Evolutionary conservation across 37 sponge, comb jelly and placozoan species (phyloP).

Genomic region (Aplysina aerophoba): DNA sequence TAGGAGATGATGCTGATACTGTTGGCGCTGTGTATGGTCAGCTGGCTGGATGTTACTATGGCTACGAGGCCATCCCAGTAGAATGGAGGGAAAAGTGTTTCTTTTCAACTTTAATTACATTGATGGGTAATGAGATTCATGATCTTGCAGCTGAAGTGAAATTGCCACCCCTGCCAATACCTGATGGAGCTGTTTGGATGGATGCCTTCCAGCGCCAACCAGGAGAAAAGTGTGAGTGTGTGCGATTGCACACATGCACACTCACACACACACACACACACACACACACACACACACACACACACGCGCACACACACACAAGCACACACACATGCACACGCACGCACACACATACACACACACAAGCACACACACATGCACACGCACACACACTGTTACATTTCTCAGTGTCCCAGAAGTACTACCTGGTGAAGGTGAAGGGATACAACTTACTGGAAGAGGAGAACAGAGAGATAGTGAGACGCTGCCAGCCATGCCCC

Average conservation of each 20-base stretch:
- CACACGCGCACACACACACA: too few species aligned
- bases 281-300: too few species aligned
- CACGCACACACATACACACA: too few species aligned
- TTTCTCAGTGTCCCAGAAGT: conserved; percentile 36
- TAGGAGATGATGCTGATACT: conserved; percentile 89
- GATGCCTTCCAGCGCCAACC: background rate
- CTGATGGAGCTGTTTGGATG: conserved; percentile 11
- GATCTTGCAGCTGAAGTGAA: conserved; percentile 34
- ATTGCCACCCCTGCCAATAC: conserved; percentile 1
- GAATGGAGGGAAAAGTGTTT: conserved; percentile 75
- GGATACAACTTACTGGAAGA: conserved; percentile 70
- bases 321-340: too few species aligned
- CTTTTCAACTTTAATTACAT: conserved; percentile 52
- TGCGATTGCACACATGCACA: too few species aligned
- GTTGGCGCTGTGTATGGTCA: conserved; percentile 92
- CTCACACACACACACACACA: too few species aligned
- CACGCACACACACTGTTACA: too few species aligned
- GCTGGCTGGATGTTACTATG: conserved; percentile 90
- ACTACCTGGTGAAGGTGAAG: conserved; percentile 47
- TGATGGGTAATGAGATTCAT: conserved; percentile 73
- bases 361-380: too few species aligned
- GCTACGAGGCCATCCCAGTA: conserved; percentile 65
- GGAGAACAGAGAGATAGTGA: conserved; percentile 58
- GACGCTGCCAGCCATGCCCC: conserved; percentile 65
- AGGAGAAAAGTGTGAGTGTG: too few species aligned